Conservation (phyloP, 2,113 vertebrate species). For the Donacobius atricapilla region DNA sequence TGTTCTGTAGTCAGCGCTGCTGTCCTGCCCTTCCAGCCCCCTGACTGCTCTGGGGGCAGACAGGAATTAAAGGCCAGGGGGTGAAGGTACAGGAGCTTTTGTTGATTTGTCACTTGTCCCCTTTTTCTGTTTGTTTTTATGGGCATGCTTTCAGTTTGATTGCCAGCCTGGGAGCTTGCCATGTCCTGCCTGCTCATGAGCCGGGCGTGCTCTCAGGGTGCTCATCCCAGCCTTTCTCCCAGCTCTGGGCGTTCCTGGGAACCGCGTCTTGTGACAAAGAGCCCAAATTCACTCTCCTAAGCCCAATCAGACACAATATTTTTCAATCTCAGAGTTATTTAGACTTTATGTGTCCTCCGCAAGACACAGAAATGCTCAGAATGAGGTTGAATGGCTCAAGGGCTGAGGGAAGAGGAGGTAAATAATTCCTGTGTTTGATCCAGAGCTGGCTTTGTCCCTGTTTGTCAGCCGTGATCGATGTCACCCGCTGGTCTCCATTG, state of each 20-base stretch:
- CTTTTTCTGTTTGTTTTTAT: background rate
- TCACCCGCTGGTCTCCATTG: slow-evolving; percentile 52
- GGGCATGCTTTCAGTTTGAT: background rate
- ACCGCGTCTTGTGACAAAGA: background rate
- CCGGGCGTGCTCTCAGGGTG: no score
- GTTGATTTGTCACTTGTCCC: background rate
- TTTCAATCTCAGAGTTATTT: slow-evolving; percentile 47
- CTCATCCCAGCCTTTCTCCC: background rate
- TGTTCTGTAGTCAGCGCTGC: background rate
- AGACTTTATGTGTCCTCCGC: slow-evolving; percentile 30
- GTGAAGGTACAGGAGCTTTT: background rate
- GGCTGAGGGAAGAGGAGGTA: slow-evolving; percentile 20
- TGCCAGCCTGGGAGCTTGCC: background rate
- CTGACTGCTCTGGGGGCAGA: background rate
- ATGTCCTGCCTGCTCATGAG: background rate
- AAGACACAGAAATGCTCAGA: background rate
- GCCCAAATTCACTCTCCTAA: background rate
- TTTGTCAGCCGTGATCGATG: slow-evolving; percentile 68
- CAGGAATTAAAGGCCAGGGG: background rate
- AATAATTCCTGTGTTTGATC: slow-evolving; percentile 46
- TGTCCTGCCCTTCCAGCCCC: background rate
- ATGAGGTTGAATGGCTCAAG: slow-evolving; percentile 42
- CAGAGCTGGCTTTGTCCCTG: slow-evolving; percentile 40
- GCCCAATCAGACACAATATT: background rate
- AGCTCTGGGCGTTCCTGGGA: background rate